Percentiles rank a stretch among this genome's conserved stretches.
Conservation (phyloP, 2,113 vertebrate genomes). For the Cariama cristata region DNA sequence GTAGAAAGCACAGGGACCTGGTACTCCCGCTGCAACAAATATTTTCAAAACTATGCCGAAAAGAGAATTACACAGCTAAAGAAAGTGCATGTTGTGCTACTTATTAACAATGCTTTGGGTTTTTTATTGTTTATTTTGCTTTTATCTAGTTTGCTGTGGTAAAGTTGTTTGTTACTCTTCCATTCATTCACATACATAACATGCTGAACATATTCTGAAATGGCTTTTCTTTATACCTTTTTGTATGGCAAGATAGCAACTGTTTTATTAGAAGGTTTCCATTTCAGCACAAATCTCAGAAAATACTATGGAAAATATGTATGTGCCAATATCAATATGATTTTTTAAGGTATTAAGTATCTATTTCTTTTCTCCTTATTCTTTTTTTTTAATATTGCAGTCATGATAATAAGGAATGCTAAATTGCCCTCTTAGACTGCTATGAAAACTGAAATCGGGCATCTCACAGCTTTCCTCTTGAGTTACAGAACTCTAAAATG, state of each 20-base stretch:
- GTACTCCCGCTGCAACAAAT: neutral
- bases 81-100: neutral
- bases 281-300: neutral
- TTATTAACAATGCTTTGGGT: neutral
- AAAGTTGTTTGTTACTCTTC: neutral
- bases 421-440: neutral
- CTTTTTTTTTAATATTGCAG: neutral
- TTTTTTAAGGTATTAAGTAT: neutral
- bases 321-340: neutral
- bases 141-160: neutral
- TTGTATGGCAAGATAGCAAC: neutral
- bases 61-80: neutral
- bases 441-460: neutral
- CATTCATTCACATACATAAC: neutral
- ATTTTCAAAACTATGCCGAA: neutral
- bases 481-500: neutral
- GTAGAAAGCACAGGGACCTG: neutral
- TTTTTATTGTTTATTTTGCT: neutral
- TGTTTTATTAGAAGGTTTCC: neutral
- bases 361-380: neutral
- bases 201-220: neutral
- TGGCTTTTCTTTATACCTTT: neutral
- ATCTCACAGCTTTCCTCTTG: neutral
- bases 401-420: neutral
- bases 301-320: neutral